A percentile compares a stretch with the other conserved stretches of the same genome.
Evolutionary conservation across 2,888 invertebrate species (phyloP).

Genomic region (Hydroisotoma schaefferi): DNA sequence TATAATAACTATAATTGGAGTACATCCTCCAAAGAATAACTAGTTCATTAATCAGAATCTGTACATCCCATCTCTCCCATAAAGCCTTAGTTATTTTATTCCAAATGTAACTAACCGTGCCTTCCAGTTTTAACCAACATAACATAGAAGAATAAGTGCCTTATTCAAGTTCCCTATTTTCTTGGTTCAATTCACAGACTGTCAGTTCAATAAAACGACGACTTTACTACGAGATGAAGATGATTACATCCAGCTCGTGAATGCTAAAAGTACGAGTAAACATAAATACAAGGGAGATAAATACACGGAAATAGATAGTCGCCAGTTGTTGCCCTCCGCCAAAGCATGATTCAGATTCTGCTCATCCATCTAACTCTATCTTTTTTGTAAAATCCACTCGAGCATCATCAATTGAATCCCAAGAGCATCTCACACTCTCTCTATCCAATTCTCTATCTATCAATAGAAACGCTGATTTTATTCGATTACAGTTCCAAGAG

Average conservation of each 20-base stretch:
- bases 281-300: no score
- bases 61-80: constrained; percentile 7
- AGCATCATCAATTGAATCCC: constrained; percentile 18
- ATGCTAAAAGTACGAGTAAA: no score
- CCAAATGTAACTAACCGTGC: not conserved
- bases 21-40: constrained; percentile 19
- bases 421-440: constrained; percentile 13
- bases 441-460: not conserved
- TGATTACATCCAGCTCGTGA: no score
- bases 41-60: constrained; percentile 18
- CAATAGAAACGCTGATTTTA: constrained; percentile 7
- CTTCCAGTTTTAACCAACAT: not conserved
- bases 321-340: no score
- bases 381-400: not conserved
- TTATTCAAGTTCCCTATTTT: constrained; percentile 4
- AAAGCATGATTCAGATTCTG: no score
- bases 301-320: no score
- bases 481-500: constrained; percentile 12
- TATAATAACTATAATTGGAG: constrained; percentile 21
- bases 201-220: no score
- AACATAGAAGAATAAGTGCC: no score
- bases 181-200: constrained; percentile 7
- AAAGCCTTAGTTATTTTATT: not conserved
- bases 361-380: no score
- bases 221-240: no score